Conservation (phyloP, 2,113 vertebrate genomes). For the Marmota monax region DNA sequence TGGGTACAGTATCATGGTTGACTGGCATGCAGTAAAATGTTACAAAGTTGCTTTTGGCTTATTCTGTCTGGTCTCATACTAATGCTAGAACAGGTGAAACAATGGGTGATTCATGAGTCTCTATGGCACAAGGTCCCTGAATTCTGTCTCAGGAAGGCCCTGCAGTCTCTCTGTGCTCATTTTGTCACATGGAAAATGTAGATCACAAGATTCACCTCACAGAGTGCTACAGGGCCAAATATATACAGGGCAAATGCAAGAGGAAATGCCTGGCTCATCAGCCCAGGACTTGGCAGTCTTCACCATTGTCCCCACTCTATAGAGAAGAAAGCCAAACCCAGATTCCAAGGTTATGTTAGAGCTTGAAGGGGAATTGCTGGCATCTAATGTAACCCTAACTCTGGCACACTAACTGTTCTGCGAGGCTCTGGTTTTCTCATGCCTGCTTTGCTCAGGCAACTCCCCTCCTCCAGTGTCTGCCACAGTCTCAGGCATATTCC, state of each 20-base stretch:
- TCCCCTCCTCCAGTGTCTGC: neutral
- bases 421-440: neutral
- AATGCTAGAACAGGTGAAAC: neutral
- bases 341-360: neutral
- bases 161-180: neutral
- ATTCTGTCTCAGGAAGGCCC: neutral
- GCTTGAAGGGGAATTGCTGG: neutral
- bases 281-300: neutral
- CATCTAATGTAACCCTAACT: no score
- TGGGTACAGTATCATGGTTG: neutral
- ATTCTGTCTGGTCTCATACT: neutral
- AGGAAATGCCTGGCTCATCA: neutral
- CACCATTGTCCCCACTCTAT: no score
- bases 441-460: neutral
- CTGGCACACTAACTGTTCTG: neutral
- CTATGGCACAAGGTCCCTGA: neutral
- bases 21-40: neutral
- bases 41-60: neutral
- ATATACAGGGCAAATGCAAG: accelerated
- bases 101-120: neutral
- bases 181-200: neutral
- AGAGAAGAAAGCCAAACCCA: neutral
- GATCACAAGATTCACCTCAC: neutral
- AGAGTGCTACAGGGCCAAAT: no score
- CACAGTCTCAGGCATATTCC: no score